phyloP scores from a whole-genome alignment of 2,113 vertebrate species.

The Tragelaphus strepsiceros region DNA sequence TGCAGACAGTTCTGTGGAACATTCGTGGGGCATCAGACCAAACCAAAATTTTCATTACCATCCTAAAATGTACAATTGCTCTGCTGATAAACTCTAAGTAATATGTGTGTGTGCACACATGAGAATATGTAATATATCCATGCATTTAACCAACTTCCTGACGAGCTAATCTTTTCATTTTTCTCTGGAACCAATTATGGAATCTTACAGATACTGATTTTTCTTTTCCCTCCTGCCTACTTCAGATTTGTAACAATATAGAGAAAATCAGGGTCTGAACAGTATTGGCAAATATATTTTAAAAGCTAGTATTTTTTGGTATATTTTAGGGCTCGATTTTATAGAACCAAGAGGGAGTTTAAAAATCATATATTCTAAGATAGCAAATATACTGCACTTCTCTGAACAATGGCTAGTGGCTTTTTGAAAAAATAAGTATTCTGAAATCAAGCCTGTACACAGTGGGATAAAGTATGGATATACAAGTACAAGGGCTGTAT shows the following conservation, averaged over 20 bases:
- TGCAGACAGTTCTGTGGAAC: neutral
- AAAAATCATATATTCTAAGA: neutral
- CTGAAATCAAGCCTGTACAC: neutral
- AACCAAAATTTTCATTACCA: constrained; percentile 13
- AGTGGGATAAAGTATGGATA: neutral
- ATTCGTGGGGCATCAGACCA: neutral
- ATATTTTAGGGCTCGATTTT: neutral
- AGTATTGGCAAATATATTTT: neutral
- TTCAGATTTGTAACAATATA: neutral
- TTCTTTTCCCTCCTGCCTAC: neutral
- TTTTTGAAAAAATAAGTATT: neutral
- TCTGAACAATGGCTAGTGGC: neutral
- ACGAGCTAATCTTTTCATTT: neutral
- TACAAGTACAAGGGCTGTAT: neutral
- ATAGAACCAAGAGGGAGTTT: neutral
- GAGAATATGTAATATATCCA: neutral
- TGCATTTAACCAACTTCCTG: neutral
- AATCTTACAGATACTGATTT: neutral
- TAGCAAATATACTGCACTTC: neutral
- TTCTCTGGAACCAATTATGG: neutral
- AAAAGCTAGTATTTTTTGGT: neutral
- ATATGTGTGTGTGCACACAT: neutral
- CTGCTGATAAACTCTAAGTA: neutral
- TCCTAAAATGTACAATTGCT: neutral
- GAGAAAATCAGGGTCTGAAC: neutral